Evolutionary conservation across 1,140 invertebrate genomes (phyloP).

Genomic region (Drosophila lini): DNA sequence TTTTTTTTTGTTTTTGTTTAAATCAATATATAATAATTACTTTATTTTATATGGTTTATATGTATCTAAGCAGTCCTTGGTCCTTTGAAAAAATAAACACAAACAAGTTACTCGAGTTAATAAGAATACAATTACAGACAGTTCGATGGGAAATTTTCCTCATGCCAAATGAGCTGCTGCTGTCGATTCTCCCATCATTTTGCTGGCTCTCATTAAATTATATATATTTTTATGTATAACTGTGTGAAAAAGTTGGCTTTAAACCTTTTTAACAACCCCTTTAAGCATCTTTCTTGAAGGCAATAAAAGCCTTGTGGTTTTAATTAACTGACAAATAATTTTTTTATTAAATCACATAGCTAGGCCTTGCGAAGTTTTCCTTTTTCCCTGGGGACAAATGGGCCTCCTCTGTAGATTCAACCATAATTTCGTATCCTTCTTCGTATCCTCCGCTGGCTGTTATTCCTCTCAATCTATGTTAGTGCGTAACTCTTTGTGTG

Average conservation of each 20-base stretch:
- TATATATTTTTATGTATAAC: neutral
- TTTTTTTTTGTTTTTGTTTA: neutral
- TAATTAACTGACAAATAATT: constrained; percentile 13
- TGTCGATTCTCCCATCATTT: constrained; percentile 10
- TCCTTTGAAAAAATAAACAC: neutral
- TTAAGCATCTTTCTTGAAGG: neutral
- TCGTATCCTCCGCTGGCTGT: constrained; percentile 9
- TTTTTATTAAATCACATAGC: constrained; percentile 5
- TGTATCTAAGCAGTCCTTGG: too few species aligned
- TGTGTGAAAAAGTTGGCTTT: neutral
- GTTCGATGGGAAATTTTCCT: neutral
- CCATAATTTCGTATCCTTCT: constrained; percentile 4
- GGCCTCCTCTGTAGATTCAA: neutral
- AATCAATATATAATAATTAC: neutral
- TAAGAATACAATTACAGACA: neutral
- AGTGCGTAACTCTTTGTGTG: constrained; percentile 40
- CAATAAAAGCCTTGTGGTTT: constrained; percentile 7
- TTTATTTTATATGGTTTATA: neutral
- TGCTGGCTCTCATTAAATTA: neutral
- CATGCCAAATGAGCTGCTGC: constrained; percentile 7
- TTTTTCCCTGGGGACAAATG: neutral
- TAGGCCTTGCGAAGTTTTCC: neutral
- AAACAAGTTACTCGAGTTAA: neutral
- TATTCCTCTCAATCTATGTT: constrained; percentile 27
- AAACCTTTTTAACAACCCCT: neutral